Base-by-base conservation (phyloP, 2,113 vertebrate species). In the Neodon shergylaensis region DNA sequence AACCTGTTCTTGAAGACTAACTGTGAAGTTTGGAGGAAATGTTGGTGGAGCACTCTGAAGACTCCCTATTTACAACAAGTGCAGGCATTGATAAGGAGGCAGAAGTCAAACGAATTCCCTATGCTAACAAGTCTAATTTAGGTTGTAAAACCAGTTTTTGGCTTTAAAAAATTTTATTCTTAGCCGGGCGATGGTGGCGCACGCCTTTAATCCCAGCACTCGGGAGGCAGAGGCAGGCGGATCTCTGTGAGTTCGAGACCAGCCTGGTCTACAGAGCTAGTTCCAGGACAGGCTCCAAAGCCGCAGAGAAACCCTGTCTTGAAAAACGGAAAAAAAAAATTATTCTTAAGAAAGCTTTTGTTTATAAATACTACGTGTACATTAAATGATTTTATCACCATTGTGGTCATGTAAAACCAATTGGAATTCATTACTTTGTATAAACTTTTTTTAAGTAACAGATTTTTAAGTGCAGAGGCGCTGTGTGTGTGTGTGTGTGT, bases 261-360 rank as follows among this genome's bases (percentile, higher is more conserved):
- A n/a, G n/a, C n/a, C n/a, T n/a, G n/a, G n/a, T n/a, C n/a, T n/a
- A n/a, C n/a, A n/a, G n/a, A n/a, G n/a, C n/a, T n/a, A n/a, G n/a
- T n/a, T n/a, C n/a, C n/a, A n/a, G n/a, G n/a, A n/a, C n/a, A n/a
- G n/a, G n/a, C n/a, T n/a, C n/a, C n/a, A n/a, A n/a, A n/a, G n/a
- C n/a, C n/a, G n/a, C n/a, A n/a, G n/a, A n/a, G n/a, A n/a, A n/a
- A n/a, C n/a, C n/a, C n/a, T n/a, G n/a, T n/a, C n/a, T n/a, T n/a
- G n/a, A n/a, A n/a, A n/a, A n/a, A n/a, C n/a, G n/a, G n/a, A n/a
- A n/a, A n/a, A n/a, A n/a, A n/a, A n/a, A n/a, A n/a, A n/a, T 31
- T 76, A 86, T 82, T 86, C 77, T 92, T 84, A 74, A 93, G 72
- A 81, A 88, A 91, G 65, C n/a, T 94, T 94, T n/a, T 68, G 66